Base-by-base conservation (phyloP, 2,113 vertebrate species). In the Thamnophis sirtalis region DNA sequence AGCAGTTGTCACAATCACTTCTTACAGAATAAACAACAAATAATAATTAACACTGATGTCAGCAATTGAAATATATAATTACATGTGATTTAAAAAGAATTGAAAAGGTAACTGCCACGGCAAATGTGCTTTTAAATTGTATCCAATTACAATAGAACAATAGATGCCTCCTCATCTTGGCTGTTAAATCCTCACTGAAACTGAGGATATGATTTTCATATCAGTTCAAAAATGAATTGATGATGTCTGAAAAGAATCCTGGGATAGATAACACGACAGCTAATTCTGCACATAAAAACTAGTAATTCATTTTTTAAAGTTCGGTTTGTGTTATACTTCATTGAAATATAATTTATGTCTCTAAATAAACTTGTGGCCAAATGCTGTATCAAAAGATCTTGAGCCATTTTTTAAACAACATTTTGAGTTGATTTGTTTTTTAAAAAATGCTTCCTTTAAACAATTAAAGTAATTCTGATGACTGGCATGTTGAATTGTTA, bases 1-100 rank as follows among this genome's bases (percentile, higher is more conserved):
- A 95, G 80, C 93, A 84, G 93, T 94, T 91, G 92, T 90, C 94
- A 94, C 21, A 90, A 19, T 89, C 95, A 55, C 15, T 33, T 91
- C 58, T 9, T 94, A 84, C 92, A 95, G 92, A 58, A 86, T 95
- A 93, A 10, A 86, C 7, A 89, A 50, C 2, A 51, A 0, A n/a
- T 68, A 0, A 56, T 80, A 86, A 91, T 54, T 90, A 3, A 92
- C 51, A 90, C 6, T 94, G 91, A 93, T 94, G 87, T 89, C 89
- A 94, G 91, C 92, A 68, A 38, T 88, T 24, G 53, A 91, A 91
- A 84, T 17, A 0, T 43, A 55, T 4, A 51, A 80, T 55, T 51
- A 68, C 89, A 49, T 89, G 94, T 38, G n/a, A 38, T 89, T 89
- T 84, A 49, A 54, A 54, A n/a, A 22, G 68, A 86, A 86, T 50